Percentiles rank a stretch among this genome's conserved stretches.
These are phyloP conservation scores for Thecocarcelia acutangulata DNA, from an alignment of 2,888 invertebrate genomes.

Conservation along the genomic window DNA sequence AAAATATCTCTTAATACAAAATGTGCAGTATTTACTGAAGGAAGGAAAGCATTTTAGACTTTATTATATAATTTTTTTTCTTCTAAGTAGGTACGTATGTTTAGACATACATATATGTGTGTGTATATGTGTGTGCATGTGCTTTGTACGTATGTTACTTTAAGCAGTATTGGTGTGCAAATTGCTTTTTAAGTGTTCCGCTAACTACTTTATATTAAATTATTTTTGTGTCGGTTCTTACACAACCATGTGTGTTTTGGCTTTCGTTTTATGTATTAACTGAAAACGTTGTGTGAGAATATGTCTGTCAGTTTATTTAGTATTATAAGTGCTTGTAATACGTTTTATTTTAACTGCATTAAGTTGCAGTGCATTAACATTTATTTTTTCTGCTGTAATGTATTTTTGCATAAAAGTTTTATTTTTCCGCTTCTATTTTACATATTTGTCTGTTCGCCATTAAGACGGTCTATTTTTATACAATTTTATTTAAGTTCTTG, in stretches of 20 bases:
- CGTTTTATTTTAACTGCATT: slow-evolving; percentile 48
- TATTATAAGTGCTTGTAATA: slow-evolving; percentile 59
- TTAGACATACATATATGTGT: no score
- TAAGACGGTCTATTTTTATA: background rate
- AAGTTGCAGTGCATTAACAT: slow-evolving; percentile 54
- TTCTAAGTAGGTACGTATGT: no score
- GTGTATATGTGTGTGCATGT: no score
- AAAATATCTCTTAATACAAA: no score
- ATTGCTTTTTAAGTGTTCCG: slow-evolving; percentile 67
- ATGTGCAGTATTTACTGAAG: no score
- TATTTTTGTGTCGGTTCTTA: background rate
- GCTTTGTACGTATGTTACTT: slow-evolving; percentile 1
- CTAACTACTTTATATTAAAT: slow-evolving; percentile 45
- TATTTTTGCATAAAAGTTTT: background rate
- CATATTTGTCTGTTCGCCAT: slow-evolving; percentile 21
- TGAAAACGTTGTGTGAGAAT: background rate
- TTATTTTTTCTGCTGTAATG: background rate
- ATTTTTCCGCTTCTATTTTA: slow-evolving; percentile 21
- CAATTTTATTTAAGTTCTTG: background rate
- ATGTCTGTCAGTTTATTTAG: slow-evolving; percentile 60
- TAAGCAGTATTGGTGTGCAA: slow-evolving; percentile 48
- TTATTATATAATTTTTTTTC: background rate
- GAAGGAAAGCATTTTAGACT: no score
- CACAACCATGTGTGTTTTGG: no score
- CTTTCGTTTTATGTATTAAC: background rate